Base-by-base conservation (phyloP, 1,140 invertebrate genomes). In the Aradophagus sp. region DNA sequence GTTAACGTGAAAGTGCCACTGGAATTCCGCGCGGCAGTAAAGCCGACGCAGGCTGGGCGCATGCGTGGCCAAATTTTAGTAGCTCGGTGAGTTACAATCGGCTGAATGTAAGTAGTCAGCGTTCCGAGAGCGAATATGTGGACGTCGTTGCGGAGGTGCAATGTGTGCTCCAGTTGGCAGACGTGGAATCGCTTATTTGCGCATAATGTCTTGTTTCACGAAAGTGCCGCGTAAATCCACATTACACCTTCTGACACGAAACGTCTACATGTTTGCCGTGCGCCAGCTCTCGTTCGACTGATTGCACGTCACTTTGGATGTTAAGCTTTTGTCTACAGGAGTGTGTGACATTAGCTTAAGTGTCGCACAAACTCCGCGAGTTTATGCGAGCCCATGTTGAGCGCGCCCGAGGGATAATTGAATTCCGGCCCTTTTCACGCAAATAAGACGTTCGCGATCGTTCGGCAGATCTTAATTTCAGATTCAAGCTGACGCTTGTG, bases 171-270 rank as follows among this genome's bases (percentile, higher is more conserved):
- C 50, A 62, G 66, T 69, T 69, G 45, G 50, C 56, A 62, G 41
- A 62, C 56, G 56, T 50, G 50, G 58, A 56, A 61, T 69, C 65
- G 31, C 56, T 69, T 69, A 69, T 69, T 69, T 69, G 56, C 56
- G 48, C 61, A 69, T 69, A 69, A 69, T 69, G 65, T 69, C 65
- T 69, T 61, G 65, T 69, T 69, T 61, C 50, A 61, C 48, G 65
- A 69, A 69, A 61, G 65, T 69, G 61, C 65, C 61, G 55, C 65
- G 50, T 58, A 56, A 35, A 69, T 61, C 55, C 65, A 69, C 65
- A 62, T 56, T 69, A 58, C 50, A 62, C 56, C 66, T 69, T 69
- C 56, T 59, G 56, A 50, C 31, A 38, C 56, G 65, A 55, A 36
- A 61, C 66, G 56, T 69, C 42, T 56, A 59, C 56, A 69, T 62